Evolutionary conservation across 2,888 invertebrate genomes (phyloP), one percentile per base, ranked within the genome.

Genomic region (Sceliomorpha sp.): DNA sequence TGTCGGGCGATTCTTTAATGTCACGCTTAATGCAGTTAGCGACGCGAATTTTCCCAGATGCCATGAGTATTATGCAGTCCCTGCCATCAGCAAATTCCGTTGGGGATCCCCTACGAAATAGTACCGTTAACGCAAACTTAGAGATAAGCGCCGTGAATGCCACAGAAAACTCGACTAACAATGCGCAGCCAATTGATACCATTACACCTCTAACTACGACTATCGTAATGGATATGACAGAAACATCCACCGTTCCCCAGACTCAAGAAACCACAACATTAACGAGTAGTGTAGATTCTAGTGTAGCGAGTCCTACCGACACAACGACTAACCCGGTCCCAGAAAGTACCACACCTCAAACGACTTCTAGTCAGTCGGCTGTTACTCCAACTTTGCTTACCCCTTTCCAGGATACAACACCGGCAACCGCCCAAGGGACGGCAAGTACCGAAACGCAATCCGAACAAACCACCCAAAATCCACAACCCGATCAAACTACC

Each of bases 351-450:
- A 66, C 70, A 27, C 39, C 66, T 56, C 69, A 77, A 77, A 79
- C 76, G 29, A 74, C 71, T 71, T 71, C 63, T 10, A 66, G 48
- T 75, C 77, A 71, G 48, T 67, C 76, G 44, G 81, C 77, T 67
- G 75, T 79, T 70, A 75, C 59, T 79, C 82, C 86, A 86, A 84
- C 76, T 82, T 58, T 80, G 79, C 74, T 87, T 87, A 80, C 80
- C 81, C 84, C 67, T 88, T 88, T 88, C 78, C 88, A 88, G 88
- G 86, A 84, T 78, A 75, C 82, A 69, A 83, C 82, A 72, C 76
- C 82, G 77, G 67, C 84, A 87, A 87, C 82, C 80, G 85, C 87
- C 85, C 88, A 88, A 88, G 77, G 80, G 87, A 88, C 87, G 86
- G 87, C 85, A 81, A 81, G 80, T 83, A 73, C 75, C 69, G 78